Conservation (phyloP, 2,797 vertebrate genomes). For the Tapirus indicus region DNA sequence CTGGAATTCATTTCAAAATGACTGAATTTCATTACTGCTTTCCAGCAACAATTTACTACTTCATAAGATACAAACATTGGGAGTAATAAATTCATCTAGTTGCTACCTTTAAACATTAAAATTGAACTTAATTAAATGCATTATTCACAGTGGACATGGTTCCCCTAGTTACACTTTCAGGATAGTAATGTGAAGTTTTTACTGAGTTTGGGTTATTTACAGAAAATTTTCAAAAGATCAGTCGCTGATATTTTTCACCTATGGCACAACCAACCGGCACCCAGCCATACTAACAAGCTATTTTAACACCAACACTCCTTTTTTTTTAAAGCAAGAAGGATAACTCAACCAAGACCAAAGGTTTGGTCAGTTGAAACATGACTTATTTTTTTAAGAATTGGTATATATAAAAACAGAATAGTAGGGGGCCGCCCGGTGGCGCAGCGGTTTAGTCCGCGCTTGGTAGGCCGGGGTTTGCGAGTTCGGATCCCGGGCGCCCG, state of each 20-base stretch:
- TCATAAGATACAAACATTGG: conserved; percentile 60
- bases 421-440: too few relatives aligned
- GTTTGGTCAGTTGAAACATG: background rate
- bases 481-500: too few relatives aligned
- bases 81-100: conserved; percentile 42
- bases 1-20: background rate
- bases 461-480: too few relatives aligned
- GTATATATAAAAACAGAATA: background rate
- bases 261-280: background rate
- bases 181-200: conserved; percentile 40
- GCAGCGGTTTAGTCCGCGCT: too few relatives aligned
- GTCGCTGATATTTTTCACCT: conserved; percentile 28
- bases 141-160: background rate
- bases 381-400: background rate
- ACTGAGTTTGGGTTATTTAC: conserved; percentile 35
- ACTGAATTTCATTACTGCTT: conserved; percentile 19
- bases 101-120: conserved; percentile 38
- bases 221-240: background rate
- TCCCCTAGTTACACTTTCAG: conserved; percentile 6
- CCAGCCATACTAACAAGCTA: background rate
- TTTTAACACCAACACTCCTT: background rate
- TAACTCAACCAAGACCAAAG: background rate
- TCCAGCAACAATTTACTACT: conserved; percentile 9
- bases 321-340: background rate
- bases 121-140: conserved; percentile 65